Conservation (phyloP, 2,113 vertebrate genomes). For the Strix aluco region DNA sequence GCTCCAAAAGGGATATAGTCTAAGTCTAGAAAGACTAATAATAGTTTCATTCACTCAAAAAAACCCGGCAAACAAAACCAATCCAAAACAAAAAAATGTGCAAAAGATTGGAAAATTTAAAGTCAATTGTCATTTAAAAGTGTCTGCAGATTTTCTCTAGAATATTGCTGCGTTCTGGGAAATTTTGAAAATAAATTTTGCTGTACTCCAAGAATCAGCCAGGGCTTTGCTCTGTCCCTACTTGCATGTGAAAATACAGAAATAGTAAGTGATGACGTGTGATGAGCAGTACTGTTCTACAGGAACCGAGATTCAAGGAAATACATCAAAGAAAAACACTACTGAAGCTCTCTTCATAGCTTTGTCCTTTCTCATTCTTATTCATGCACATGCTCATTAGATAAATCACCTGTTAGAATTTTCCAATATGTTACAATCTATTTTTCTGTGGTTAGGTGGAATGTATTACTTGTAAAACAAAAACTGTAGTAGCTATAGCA, state of each 20-base stretch:
- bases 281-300: not conserved
- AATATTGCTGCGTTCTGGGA: not conserved
- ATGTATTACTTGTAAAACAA: constrained; percentile 15
- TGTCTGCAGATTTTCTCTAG: not conserved
- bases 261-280: not conserved
- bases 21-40: not conserved
- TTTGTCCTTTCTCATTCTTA: not conserved
- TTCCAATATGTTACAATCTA: too few species aligned
- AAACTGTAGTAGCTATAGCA: constrained; percentile 66
- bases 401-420: not conserved
- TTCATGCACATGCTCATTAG: not conserved
- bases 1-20: not conserved
- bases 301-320: not conserved
- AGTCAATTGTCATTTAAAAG: not conserved
- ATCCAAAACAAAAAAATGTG: not conserved
- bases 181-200: not conserved
- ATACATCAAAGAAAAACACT: not conserved
- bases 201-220: not conserved
- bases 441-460: constrained; percentile 6
- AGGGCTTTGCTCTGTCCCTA: not conserved
- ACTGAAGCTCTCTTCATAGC: not conserved
- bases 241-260: not conserved
- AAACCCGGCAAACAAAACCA: not conserved
- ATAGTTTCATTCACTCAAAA: not conserved
- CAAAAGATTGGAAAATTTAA: not conserved